Percentiles rank a stretch among this genome's conserved stretches.
phyloP scores from a whole-genome alignment of 2,888 invertebrate species.

The Athalia rosae region DNA sequence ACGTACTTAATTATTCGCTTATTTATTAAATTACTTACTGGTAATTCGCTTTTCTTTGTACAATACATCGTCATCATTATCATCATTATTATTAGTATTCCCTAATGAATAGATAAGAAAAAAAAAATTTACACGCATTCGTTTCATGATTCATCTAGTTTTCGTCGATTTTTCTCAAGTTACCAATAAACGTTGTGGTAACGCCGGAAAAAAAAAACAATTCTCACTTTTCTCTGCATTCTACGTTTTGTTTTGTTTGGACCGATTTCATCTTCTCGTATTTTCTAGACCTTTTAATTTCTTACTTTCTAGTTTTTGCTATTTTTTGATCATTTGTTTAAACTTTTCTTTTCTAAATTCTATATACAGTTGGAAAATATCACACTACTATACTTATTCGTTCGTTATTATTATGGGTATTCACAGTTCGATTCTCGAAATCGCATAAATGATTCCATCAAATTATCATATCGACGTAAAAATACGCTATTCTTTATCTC shows the following conservation, averaged over 20 bases:
- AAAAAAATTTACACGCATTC: neutral
- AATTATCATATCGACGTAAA: neutral
- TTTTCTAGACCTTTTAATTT: neutral
- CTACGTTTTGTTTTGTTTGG: conserved; percentile 2
- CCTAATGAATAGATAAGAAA: neutral
- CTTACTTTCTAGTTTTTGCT: conserved; percentile 32
- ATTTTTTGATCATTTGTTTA: conserved; percentile 41
- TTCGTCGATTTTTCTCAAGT: too few relatives aligned
- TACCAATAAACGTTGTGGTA: neutral
- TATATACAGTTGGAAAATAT: conserved; percentile 15
- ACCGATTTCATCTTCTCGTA: conserved; percentile 15
- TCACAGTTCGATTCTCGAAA: conserved; percentile 1
- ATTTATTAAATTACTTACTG: neutral
- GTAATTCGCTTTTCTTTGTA: conserved; percentile 22
- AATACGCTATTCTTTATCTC: too few relatives aligned
- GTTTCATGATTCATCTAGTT: too few relatives aligned
- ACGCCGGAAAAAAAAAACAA: neutral
- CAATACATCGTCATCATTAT: neutral
- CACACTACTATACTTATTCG: neutral
- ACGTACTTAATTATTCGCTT: neutral
- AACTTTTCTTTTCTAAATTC: conserved; percentile 22
- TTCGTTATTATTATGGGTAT: neutral
- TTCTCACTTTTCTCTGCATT: neutral
- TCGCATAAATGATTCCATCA: neutral
- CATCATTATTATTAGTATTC: neutral